Conservation (phyloP, 2,113 vertebrate species). For the Cyanoramphus novaezelandiae region DNA sequence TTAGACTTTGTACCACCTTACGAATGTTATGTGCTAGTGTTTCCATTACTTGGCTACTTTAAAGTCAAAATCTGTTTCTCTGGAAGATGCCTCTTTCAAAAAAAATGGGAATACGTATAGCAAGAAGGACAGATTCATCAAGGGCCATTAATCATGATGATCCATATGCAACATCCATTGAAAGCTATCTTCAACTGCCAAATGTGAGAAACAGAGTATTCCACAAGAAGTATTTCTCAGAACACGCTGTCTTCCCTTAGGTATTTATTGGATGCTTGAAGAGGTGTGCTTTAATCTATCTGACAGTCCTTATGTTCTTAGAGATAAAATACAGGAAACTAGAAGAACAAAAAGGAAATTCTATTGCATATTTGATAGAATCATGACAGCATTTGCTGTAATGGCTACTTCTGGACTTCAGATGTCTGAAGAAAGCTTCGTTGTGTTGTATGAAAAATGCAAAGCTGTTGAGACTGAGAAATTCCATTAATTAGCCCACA, state of each 20-base stretch:
- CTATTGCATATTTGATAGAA: neutral
- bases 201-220: neutral
- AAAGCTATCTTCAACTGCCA: neutral
- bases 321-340: neutral
- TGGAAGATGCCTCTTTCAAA: neutral
- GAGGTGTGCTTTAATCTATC: neutral
- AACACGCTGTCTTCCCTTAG: neutral
- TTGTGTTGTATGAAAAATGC: neutral
- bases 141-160: accelerated
- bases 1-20: neutral
- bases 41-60: neutral
- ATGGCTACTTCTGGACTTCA: neutral
- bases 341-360: neutral
- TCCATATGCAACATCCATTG: neutral
- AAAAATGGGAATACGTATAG: neutral
- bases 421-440: neutral
- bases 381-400: neutral
- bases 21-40: neutral
- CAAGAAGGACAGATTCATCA: neutral
- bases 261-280: neutral
- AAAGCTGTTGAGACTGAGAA: neutral
- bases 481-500: neutral
- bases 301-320: neutral
- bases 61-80: neutral
- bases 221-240: neutral